Evolutionary conservation across 2,797 vertebrate genomes (phyloP).

Genomic region (Sebastes minor): DNA sequence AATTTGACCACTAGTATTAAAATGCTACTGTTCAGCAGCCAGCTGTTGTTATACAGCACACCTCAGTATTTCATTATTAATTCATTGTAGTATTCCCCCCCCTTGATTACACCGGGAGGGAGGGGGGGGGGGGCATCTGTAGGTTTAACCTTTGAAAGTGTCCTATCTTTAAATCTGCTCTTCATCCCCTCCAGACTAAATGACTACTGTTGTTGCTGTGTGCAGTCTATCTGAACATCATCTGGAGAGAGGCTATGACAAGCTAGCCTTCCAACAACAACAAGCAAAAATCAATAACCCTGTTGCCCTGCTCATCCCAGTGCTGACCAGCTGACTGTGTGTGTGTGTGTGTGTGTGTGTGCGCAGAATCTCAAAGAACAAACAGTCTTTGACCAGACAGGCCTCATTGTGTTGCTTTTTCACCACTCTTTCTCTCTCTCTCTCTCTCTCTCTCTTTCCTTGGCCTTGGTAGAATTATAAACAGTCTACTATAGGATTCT

Average conservation of each 20-base stretch:
- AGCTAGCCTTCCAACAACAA: conserved; percentile 56
- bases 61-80: background rate
- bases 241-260: conserved; percentile 49
- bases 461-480: conserved; percentile 12
- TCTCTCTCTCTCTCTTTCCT: background rate
- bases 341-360: background rate
- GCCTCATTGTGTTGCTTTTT: conserved; percentile 18
- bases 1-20: background rate
- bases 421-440: conserved; percentile 10
- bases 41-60: background rate
- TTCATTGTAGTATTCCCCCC: background rate
- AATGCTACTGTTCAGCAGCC: background rate
- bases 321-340: conserved; percentile 17
- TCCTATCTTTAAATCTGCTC: conserved; percentile 29
- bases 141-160: conserved; percentile 18
- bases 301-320: conserved; percentile 39
- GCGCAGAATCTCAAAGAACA: conserved; percentile 6
- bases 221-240: conserved; percentile 46
- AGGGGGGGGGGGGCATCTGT: background rate
- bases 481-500: conserved; percentile 17
- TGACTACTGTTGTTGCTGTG: conserved; percentile 29
- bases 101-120: background rate
- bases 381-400: conserved; percentile 25
- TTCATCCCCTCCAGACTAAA: conserved; percentile 37
- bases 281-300: conserved; percentile 60